Evolutionary conservation across 2,797 vertebrate genomes (phyloP), one percentile per base, ranked within the genome.

Genomic region (Pseudocheirus occidentalis): DNA sequence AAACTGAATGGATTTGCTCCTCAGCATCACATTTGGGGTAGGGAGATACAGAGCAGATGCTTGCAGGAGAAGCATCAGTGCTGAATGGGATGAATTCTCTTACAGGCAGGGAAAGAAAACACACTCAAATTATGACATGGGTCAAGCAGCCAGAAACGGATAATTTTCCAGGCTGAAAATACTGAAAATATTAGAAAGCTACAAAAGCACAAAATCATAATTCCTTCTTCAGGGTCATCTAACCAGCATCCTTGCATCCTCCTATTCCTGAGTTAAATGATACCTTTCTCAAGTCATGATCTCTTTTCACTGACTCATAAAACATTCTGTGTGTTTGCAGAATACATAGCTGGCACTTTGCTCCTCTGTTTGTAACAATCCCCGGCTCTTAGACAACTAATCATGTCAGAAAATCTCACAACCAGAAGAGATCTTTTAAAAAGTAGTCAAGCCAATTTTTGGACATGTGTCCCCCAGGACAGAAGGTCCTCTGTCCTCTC

Each of bases 311-410:
- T 94, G 59, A 66, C 9, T 90, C 92, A 91, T 55, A 90, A 81
- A 92, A 14, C 56, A 66, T 40, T 59, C 31, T 87, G 53, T 29
- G 11, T 66, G 53, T 94, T 73, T 14, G 7, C 24, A 16, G 46
- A 73, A 94, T 13, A 92, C 12, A 56, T 10, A n/a, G 18, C 14
- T 89, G 5, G 14, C 31, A 24, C 28, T 91, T 93, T 92, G 54
- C 9, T 12, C 14, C 40, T 57, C 62, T 56, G 5, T 14, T 18
- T 92, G 3, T 89, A 31, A 31, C 56, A 66, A 24, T 24, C 9
- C 66, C n/a, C 12, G 59, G 2, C 28, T 95, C 53, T 93, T 16
- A 58, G 90, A 93, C 34, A 89, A 92, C 7, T 56, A 93, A 94
- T 92, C 3, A 46, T 34, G 3, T 40, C 73, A 46, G 73, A 56